Percentiles rank a stretch among this genome's conserved stretches.
Evolutionary conservation across 2,113 vertebrate species (phyloP).

Genomic region (Marcusenius ussheri): DNA sequence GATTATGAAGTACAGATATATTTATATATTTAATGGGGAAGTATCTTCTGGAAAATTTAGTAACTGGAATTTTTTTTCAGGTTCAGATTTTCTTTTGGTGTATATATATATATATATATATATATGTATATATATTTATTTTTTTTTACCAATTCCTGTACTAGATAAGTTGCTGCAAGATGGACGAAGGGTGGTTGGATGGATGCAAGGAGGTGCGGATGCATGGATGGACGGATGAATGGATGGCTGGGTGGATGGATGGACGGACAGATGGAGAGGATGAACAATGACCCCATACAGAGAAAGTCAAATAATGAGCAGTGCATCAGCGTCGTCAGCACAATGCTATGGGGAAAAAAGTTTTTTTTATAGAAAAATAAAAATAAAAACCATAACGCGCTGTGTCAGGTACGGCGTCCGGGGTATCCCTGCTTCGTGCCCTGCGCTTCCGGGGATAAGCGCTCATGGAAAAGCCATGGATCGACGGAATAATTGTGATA

Average conservation of each 20-base stretch:
- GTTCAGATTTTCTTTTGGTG: slow-evolving; percentile 11
- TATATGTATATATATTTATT: neutral
- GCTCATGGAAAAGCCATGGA: neutral
- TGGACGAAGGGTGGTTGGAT: neutral
- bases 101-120: neutral
- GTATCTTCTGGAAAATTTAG: neutral
- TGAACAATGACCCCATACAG: neutral
- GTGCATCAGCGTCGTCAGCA: neutral
- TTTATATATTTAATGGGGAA: slow-evolving; percentile 1
- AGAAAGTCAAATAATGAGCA: neutral
- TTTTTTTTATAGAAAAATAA: neutral
- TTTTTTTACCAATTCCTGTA: neutral
- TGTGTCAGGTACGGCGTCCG: neutral
- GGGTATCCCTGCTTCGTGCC: neutral
- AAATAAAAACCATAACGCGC: neutral
- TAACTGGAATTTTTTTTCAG: neutral
- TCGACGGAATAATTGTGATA: neutral
- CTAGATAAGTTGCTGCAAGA: neutral
- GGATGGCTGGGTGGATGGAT: neutral
- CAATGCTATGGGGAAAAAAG: neutral
- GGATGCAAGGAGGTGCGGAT: neutral
- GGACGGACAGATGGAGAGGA: neutral
- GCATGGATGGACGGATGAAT: neutral
- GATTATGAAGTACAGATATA: neutral
- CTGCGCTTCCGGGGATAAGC: neutral